phyloP scores from a whole-genome alignment of 2,797 vertebrate species.

The Silurus aristotelis region DNA sequence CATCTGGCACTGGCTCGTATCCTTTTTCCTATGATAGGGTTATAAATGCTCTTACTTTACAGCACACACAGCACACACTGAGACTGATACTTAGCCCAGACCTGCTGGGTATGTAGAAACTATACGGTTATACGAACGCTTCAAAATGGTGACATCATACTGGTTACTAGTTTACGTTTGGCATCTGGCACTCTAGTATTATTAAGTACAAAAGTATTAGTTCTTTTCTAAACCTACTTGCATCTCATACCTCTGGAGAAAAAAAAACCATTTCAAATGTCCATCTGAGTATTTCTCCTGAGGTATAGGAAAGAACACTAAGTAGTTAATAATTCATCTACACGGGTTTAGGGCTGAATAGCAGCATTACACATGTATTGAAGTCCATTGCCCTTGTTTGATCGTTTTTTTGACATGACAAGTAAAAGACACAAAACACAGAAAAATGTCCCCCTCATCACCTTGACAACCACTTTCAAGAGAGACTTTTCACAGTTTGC shows the following conservation, averaged over 20 bases:
- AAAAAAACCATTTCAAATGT: conserved; percentile 6
- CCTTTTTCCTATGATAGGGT: conserved; percentile 38
- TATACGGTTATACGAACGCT: conserved; percentile 29
- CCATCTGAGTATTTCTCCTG: conserved; percentile 22
- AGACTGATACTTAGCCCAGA: conserved; percentile 51
- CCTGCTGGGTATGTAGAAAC: conserved; percentile 54
- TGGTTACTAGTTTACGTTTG: conserved; percentile 46
- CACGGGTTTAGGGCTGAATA: conserved; percentile 42
- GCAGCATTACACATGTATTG: conserved; percentile 32
- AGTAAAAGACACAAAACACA: conserved; percentile 14
- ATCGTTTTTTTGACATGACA: conserved; percentile 12
- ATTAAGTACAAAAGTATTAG: conserved; percentile 35
- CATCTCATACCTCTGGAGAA: conserved; percentile 24
- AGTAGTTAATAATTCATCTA: conserved; percentile 20
- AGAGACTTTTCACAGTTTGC: conserved; percentile 39
- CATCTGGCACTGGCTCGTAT: conserved; percentile 45
- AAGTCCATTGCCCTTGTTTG: conserved; percentile 26
- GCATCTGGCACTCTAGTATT: conserved; percentile 42
- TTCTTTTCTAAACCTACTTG: conserved; percentile 4
- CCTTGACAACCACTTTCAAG: conserved; percentile 11
- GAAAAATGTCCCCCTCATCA: conserved; percentile 18
- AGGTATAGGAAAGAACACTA: conserved; percentile 18
- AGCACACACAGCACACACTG: conserved; percentile 20
- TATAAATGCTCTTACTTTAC: conserved; percentile 36
- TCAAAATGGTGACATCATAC: conserved; percentile 45